phyloP scores from a whole-genome alignment of 2,113 vertebrate species.

The Potamarius usumacintae region DNA sequence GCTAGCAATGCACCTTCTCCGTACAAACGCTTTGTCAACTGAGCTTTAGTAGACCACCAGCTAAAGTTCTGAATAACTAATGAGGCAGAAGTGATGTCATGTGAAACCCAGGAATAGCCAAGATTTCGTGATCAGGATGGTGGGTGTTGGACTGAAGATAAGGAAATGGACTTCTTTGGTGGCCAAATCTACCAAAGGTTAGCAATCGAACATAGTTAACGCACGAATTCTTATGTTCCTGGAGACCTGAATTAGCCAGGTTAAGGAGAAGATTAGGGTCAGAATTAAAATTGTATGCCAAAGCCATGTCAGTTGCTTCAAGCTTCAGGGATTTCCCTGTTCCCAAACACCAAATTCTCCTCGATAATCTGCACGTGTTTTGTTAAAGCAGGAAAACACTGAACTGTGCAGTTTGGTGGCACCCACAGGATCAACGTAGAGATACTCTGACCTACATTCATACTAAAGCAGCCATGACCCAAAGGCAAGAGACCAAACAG shows the following conservation, averaged over 20 bases:
- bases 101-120: no score
- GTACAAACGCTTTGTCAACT: no score
- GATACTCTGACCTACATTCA: slow-evolving; percentile 1
- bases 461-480: not conserved
- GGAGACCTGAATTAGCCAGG: not conserved
- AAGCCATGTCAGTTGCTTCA: not conserved
- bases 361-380: not conserved
- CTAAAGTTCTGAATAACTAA: no score
- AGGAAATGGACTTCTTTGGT: not conserved
- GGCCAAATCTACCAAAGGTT: not conserved
- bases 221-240: not conserved
- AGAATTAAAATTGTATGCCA: not conserved
- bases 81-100: no score
- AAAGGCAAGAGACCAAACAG: not conserved
- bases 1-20: no score
- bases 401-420: not conserved
- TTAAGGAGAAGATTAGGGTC: not conserved
- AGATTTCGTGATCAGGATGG: not conserved
- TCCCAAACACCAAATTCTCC: not conserved
- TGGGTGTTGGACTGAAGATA: not conserved
- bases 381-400: not conserved
- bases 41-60: no score
- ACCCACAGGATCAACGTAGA: not conserved
- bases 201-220: not conserved
- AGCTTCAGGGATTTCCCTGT: not conserved